Evolutionary conservation across 2,113 vertebrate species (phyloP).

Genomic region (Pachycephala philippinensis): DNA sequence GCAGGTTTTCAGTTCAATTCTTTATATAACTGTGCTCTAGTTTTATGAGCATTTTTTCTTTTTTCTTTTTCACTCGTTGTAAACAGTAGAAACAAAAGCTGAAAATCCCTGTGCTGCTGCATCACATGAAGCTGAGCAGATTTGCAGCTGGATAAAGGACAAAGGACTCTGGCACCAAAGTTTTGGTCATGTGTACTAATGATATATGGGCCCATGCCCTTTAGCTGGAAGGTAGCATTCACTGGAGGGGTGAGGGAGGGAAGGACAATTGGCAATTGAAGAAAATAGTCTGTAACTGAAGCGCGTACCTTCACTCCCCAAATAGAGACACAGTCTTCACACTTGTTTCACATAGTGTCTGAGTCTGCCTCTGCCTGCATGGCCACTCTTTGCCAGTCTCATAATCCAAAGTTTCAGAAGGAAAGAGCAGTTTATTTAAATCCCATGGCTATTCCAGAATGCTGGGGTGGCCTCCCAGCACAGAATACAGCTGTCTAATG

Average conservation of each 20-base stretch:
- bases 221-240: background rate
- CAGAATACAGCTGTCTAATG: background rate
- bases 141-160: background rate
- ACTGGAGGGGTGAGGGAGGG: background rate
- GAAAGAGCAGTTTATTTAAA: background rate
- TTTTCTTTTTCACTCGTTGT: background rate
- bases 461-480: background rate
- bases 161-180: background rate
- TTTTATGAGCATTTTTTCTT: background rate
- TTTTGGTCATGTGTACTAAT: background rate
- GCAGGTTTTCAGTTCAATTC: background rate
- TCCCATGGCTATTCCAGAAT: background rate
- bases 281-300: background rate
- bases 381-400: background rate
- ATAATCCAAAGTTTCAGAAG: background rate
- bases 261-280: background rate
- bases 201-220: background rate
- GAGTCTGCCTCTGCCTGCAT: background rate
- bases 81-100: background rate
- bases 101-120: background rate
- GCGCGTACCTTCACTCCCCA: background rate
- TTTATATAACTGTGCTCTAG: background rate
- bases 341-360: background rate
- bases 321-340: background rate
- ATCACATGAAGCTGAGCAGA: background rate